Evolutionary conservation across 2,113 vertebrate genomes (phyloP), one percentile per base, ranked within the genome.

Genomic region (Eonycteris spelaea): DNA sequence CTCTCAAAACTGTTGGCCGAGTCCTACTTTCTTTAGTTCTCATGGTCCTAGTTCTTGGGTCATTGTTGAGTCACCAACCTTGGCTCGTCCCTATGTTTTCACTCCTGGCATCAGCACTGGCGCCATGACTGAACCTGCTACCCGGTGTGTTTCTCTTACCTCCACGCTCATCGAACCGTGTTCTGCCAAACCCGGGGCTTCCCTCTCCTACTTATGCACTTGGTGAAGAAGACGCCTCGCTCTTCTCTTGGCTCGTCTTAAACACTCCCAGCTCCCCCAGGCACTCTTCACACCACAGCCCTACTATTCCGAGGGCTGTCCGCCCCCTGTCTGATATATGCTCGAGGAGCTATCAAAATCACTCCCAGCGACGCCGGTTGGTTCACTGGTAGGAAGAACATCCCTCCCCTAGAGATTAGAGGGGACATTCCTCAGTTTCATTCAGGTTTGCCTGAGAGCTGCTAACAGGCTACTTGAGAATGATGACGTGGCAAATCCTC

Each of bases 401-500:
- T 19, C 77, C 71, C 85, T n/a, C 57, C 28, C 55, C 63, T 57
- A 35, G 48, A 90, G 88, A 75, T 1, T 11, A 83, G 59, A 87
- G 67, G 82, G 51, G 30, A 88, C 95, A 97, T 97, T 96, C 94
- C 96, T 78, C 22, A 0, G 75, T 11, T 16, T 48, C 91, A 38
- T 14, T 88, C 91, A 82, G 77, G 88, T 86, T 15, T 96, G 91
- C 21, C 93, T 0, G 7, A 98, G 97, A 95, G 87, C 84, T 33
- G 48, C 67, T 80, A 65, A 53, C 24, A 68, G 70, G 65, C 28
- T 15, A 43, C 55, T 77, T 33, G n/a, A 82, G 28, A 71, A 28
- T 7, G 59, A 75, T 85, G 97, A 94, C 57, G 21, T 43, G 55
- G n/a, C 9, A 59, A 43, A 48, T 55, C 43, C 33, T 85, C 74